These are phyloP conservation scores for Ciconia stormi DNA, from an alignment of 2,113 vertebrate genomes.

Conservation along the genomic window DNA sequence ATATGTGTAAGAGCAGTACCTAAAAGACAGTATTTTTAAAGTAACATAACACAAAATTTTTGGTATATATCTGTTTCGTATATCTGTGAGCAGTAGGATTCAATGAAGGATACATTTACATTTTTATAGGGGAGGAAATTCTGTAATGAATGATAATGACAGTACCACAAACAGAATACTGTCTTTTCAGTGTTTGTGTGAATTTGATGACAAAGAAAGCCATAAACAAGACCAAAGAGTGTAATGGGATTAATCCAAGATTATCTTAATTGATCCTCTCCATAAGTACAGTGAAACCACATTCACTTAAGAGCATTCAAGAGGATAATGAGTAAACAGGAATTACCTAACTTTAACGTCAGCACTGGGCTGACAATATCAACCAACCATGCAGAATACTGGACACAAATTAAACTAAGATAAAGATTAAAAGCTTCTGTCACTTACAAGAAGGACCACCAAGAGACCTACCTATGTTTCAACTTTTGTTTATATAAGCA, in stretches of 20 bases:
- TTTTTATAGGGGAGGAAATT: not conserved
- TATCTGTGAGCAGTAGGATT: not conserved
- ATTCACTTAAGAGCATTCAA: constrained; percentile 40
- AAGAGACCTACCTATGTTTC: not conserved
- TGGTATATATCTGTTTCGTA: not conserved
- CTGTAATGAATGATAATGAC: not conserved
- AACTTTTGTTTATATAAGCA: constrained; percentile 10
- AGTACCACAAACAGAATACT: not conserved
- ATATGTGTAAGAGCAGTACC: not conserved
- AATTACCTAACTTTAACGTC: not conserved
- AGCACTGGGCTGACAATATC: not conserved
- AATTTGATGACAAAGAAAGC: not conserved
- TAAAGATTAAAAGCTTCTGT: constrained; percentile 18
- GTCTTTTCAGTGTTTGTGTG: not conserved
- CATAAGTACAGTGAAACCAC: constrained; percentile 32
- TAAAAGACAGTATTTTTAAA: not conserved
- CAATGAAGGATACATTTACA: not conserved
- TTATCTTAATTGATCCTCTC: constrained; percentile 58
- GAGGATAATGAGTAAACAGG: constrained; percentile 43
- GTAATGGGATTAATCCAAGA: constrained; percentile 54
- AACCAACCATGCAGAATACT: not conserved
- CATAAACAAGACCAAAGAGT: constrained; percentile 24
- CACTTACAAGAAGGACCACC: not conserved
- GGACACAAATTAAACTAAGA: not conserved
- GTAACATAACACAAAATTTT: not conserved